A percentile compares a stretch with the other conserved stretches of the same genome.
These are phyloP conservation scores for Stomatorhinus ivindoensis DNA, from an alignment of 2,113 vertebrate genomes.

Conservation along the genomic window DNA sequence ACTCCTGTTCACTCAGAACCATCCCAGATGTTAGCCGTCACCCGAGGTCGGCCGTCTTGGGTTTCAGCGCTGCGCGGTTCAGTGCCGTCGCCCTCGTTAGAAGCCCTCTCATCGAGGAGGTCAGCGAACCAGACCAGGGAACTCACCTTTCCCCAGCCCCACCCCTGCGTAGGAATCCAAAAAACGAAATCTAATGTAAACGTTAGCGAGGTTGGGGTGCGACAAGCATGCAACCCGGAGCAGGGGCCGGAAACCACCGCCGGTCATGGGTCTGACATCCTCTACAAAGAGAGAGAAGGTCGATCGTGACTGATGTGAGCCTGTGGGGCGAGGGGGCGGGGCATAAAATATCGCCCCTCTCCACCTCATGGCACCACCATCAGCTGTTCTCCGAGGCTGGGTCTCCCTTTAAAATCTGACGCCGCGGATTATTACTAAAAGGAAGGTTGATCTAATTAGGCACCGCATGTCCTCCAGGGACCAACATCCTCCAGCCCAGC, in stretches of 20 bases:
- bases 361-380: not conserved
- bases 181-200: not conserved
- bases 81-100: not conserved
- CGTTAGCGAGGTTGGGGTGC: not conserved
- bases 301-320: not conserved
- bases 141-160: not conserved
- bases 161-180: not conserved
- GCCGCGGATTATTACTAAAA: not conserved
- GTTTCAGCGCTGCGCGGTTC: not conserved
- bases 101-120: not conserved
- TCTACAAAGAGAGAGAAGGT: not conserved
- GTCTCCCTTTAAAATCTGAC: not conserved
- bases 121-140: not conserved
- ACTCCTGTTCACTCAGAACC: slow-evolving; percentile 7
- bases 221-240: not conserved
- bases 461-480: not conserved
- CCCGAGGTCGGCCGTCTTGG: not conserved
- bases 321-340: no score
- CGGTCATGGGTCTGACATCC: not conserved
- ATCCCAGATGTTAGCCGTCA: slow-evolving; percentile 14
- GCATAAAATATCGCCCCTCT: not conserved
- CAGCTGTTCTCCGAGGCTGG: not conserved
- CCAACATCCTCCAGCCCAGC: not conserved
- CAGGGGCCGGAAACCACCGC: not conserved
- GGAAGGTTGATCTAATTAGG: slow-evolving; percentile 13